A percentile compares a stretch with the other conserved stretches of the same genome.
phyloP scores from a whole-genome alignment of 2,888 invertebrate genomes.

The Pseudococcus jackbeardsleyi region DNA sequence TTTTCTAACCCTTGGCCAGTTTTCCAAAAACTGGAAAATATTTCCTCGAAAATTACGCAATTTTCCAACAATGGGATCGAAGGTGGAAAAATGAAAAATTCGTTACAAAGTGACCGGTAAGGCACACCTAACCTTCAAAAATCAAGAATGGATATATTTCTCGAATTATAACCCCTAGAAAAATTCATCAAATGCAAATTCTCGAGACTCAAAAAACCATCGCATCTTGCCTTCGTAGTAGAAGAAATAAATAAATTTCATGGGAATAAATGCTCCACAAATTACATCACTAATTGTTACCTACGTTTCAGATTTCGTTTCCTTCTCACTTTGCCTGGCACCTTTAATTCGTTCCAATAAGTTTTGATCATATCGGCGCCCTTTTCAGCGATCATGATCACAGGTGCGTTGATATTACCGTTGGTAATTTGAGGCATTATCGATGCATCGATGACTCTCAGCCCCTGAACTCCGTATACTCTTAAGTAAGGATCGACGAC shows the following conservation, averaged over 20 bases:
- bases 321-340: constrained; percentile 66
- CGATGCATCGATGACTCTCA: constrained; percentile 88
- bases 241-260: neutral
- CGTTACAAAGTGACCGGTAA: too few relatives aligned
- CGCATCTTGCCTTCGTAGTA: neutral
- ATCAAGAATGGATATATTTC: too few relatives aligned
- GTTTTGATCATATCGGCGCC: constrained; percentile 85
- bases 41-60: too few relatives aligned
- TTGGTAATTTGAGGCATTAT: constrained; percentile 90
- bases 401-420: constrained; percentile 89
- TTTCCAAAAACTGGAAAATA: too few relatives aligned
- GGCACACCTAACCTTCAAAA: too few relatives aligned
- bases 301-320: constrained; percentile 63
- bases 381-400: constrained; percentile 90
- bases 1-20: too few relatives aligned
- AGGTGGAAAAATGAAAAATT: too few relatives aligned
- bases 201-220: too few relatives aligned
- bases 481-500: constrained; percentile 84
- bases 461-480: constrained; percentile 82
- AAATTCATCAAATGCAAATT: too few relatives aligned
- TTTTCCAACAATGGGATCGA: too few relatives aligned
- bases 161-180: too few relatives aligned
- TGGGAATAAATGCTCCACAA: neutral
- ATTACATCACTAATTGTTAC: neutral
- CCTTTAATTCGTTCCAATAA: constrained; percentile 74